These are phyloP conservation scores for Thunnus maccoyii DNA, from an alignment of 2,113 vertebrate species.

Conservation along the genomic window DNA sequence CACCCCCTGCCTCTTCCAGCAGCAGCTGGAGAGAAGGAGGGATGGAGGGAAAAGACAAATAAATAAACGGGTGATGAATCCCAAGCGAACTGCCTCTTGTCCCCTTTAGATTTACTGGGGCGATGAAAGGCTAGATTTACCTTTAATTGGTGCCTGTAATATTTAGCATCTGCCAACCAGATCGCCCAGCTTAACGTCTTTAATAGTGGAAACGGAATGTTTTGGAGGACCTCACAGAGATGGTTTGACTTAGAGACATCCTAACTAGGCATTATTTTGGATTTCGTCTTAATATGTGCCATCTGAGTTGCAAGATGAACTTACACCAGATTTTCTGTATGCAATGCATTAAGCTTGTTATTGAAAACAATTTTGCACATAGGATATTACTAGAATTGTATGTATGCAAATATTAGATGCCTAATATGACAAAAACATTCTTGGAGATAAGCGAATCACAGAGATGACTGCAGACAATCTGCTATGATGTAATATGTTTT, in stretches of 20 bases:
- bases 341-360: conserved; percentile 54
- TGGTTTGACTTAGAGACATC: conserved; percentile 78
- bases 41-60: conserved; percentile 65
- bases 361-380: conserved; percentile 48
- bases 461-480: conserved; percentile 51
- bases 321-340: conserved; percentile 41
- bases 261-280: conserved; percentile 75
- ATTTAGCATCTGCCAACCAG: conserved; percentile 81
- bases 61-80: conserved; percentile 76
- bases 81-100: conserved; percentile 60
- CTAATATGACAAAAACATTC: conserved; percentile 52
- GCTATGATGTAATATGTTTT: conserved; percentile 73
- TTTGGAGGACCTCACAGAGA: conserved; percentile 71
- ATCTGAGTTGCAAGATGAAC: conserved; percentile 71
- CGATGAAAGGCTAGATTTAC: conserved; percentile 78
- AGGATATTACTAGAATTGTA: conserved; percentile 33
- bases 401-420: conserved; percentile 41
- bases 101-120: conserved; percentile 73
- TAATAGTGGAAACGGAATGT: conserved; percentile 64
- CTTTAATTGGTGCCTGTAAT: conserved; percentile 78
- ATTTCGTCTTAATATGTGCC: conserved; percentile 75
- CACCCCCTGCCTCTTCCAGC: background rate
- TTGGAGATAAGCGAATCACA: conserved; percentile 51
- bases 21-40: conserved; percentile 32
- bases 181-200: conserved; percentile 71